Base-by-base conservation (phyloP, 2,113 vertebrate genomes). In the Himantopus leucocephalus region DNA sequence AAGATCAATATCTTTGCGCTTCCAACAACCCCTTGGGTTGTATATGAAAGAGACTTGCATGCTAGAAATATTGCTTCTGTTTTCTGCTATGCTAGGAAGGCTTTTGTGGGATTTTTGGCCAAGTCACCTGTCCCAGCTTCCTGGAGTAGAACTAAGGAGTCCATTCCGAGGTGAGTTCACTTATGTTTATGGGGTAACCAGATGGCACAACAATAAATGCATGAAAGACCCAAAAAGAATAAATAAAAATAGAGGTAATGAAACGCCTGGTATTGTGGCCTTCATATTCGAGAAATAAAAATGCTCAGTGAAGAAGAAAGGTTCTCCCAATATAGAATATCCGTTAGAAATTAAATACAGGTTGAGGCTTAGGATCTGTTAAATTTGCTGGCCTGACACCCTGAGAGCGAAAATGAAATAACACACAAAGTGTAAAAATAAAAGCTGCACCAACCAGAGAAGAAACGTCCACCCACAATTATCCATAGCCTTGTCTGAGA, bases 41-140 rank as follows among this genome's bases (percentile, higher is more conserved):
- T 14, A 45, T 68, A 39, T 39, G 76, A 90, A 62, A 71, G 32
- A 73, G 29, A 52, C 26, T 77, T 5, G 2, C 9, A 13, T 30
- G 30, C 12, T 74, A 86, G 67, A 93, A 92, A 90, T 47, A 87
- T 11, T 88, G 24, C 35, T 91, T 56, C 64, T 79, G n/a, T 45
- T 90, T 94, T 68, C 59, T 68, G n/a, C 48, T 78, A 12, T 15
- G 14, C 15, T 64, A 53, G 58, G 21, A 66, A 58, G 17, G 15
- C 9, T 92, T 78, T 72, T 30, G 21, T 29, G 50, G 30, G 34
- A 39, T n/a, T 88, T 90, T 70, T 56, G 63, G 55, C 23, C 32
- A 81, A 55, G 12, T 66, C 19, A 48, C 8, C 29, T 71, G 14
- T 23, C 10, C n/a, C 18, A 43, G 22, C 7, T 66, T 77, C 37